Evolutionary conservation across 1,140 invertebrate genomes (phyloP).

Genomic region (Colletes gigas): DNA sequence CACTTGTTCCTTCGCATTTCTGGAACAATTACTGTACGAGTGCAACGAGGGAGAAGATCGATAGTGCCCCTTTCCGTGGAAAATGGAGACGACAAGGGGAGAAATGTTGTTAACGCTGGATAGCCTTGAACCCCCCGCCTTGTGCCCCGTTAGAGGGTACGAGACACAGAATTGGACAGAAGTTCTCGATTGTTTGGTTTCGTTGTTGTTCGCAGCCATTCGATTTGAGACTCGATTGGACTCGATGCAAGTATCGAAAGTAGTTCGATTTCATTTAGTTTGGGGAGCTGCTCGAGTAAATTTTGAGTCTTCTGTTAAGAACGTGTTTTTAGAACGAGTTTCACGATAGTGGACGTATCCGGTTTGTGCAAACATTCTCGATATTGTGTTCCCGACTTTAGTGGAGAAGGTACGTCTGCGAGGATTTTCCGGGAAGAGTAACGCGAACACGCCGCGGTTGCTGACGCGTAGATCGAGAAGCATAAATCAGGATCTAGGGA

Average conservation of each 20-base stretch:
- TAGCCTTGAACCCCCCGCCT: background rate
- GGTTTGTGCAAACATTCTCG: constrained; percentile 8
- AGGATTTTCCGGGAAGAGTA: constrained; percentile 6
- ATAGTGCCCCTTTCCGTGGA: background rate
- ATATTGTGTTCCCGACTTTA: background rate
- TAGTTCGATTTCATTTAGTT: too few species aligned
- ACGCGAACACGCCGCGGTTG: constrained; percentile 8
- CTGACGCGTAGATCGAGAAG: constrained; percentile 56
- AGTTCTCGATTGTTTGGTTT: background rate
- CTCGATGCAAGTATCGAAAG: too few species aligned
- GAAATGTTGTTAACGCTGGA: constrained; percentile 25
- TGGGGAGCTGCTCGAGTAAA: background rate
- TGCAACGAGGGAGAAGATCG: constrained; percentile 11
- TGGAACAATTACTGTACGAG: constrained; percentile 30
- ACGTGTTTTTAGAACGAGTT: too few species aligned
- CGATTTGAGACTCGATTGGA: background rate
- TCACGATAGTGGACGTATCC: background rate
- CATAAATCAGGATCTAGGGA: constrained; percentile 62
- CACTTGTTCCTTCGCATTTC: constrained; percentile 25
- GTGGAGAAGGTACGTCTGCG: background rate
- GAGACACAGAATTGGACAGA: constrained; percentile 14
- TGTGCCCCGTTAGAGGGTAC: background rate
- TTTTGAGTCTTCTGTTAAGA: too few species aligned
- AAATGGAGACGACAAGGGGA: constrained; percentile 6
- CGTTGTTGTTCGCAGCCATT: background rate